Conservation (phyloP, 2,113 vertebrate genomes). For the Hypocryptadius cinnamomeus region DNA sequence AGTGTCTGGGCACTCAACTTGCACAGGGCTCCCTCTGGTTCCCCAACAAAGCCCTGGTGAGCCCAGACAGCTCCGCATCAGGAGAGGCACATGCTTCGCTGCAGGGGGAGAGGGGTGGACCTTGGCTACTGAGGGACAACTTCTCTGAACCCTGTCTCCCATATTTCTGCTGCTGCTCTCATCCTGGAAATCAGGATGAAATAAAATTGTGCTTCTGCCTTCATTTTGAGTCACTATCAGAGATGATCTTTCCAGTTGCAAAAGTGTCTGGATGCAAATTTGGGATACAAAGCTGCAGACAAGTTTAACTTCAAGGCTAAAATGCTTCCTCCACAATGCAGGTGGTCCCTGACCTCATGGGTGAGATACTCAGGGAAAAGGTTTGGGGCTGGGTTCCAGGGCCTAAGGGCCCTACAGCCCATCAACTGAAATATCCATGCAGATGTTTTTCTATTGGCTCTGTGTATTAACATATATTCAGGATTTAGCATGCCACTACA, state of each 20-base stretch:
- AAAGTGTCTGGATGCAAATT: background rate
- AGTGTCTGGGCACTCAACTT: background rate
- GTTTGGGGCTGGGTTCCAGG: background rate
- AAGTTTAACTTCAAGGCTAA: background rate
- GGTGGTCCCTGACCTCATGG: background rate
- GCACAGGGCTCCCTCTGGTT: background rate
- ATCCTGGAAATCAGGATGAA: background rate
- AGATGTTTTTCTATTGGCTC: background rate
- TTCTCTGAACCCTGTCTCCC: background rate
- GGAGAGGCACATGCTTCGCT: background rate
- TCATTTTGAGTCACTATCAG: background rate
- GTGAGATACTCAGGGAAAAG: rapidly evolving
- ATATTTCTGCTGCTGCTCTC: background rate
- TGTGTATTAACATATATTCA: background rate
- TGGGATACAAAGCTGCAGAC: rapidly evolving
- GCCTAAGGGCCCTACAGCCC: background rate
- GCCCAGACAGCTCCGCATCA: background rate
- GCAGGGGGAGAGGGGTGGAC: no score
- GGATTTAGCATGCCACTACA: background rate
- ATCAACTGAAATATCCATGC: background rate
- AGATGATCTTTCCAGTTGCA: background rate
- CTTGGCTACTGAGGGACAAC: background rate
- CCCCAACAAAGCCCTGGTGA: background rate
- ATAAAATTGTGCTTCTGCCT: background rate
- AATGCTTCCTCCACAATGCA: rapidly evolving